Evolutionary conservation across 2,113 vertebrate genomes (phyloP), one percentile per base, ranked within the genome.

Genomic region (Tragulus kanchil): DNA sequence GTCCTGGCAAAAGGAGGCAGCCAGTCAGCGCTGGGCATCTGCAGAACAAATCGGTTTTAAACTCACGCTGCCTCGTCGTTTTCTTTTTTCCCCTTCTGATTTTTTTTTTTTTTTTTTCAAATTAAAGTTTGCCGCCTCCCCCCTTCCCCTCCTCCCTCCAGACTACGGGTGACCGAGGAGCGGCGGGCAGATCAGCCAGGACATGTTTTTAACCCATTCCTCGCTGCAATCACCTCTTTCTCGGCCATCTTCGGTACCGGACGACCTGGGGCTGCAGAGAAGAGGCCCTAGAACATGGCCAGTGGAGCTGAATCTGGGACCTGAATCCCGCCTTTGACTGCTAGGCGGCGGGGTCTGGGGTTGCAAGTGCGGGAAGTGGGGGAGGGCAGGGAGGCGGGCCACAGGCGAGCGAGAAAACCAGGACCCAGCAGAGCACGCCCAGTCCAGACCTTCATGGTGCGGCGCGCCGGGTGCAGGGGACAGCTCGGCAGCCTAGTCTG

Each of bases 181-280:
- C 96, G 64, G 90, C 90, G 8, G 28, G 77, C 95, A 6, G 59
- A 82, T 81, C 79, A 94, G 97, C 75, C 97, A 89, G 96, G 90
- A 93, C 94, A 75, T 83, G 73, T 86, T 64, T 94, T 98, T 99
- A 98, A 99, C 98, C 96, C 97, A 56, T 98, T 97, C 95, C 67
- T 94, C 95, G 2, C 96, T 88, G 96, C 78, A 69, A 10, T 13
- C 48, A 94, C 26, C 16, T 79, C 73, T 79, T 58, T 77, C n/a
- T 50, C 25, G 45, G 56, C 89, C 31, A 16, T 48, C 65, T 69
- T 45, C 15, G 28, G 67, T 95, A 61, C 25, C 4, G 0, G 26
- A 85, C 54, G 77, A 91, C 71, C 71, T 17, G 67, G 45, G 84
- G 79, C 73, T 65, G 50, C 26, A 93, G 79, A 3, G 83, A 87